Percentiles rank a stretch among this genome's conserved stretches.
These are phyloP conservation scores for Anodontia alba DNA, from an alignment of 2,888 invertebrate genomes.

Conservation along the genomic window DNA sequence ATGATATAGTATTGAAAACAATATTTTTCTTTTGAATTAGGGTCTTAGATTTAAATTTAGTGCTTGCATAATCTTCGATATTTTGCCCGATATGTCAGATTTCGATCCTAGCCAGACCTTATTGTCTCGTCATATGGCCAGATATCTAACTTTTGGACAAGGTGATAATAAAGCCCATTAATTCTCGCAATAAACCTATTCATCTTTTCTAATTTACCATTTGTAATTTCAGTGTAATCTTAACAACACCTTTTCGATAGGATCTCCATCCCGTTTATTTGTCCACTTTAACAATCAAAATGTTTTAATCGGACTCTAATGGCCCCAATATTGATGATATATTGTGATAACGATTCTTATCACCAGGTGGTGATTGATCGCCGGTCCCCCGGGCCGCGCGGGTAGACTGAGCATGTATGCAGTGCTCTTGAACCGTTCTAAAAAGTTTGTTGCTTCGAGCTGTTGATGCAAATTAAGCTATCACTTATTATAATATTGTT, in stretches of 20 bases:
- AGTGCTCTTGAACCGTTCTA: slow-evolving; percentile 3
- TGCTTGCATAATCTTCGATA: neutral
- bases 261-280: slow-evolving; percentile 5
- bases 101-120: slow-evolving; percentile 8
- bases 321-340: slow-evolving; percentile 57
- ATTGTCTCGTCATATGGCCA: neutral
- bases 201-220: slow-evolving; percentile 63
- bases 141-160: slow-evolving; percentile 13
- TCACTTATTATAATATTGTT: no score
- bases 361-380: slow-evolving; percentile 8
- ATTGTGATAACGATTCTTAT: slow-evolving; percentile 46
- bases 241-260: slow-evolving; percentile 6
- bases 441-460: no score
- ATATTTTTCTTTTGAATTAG: neutral
- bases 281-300: slow-evolving; percentile 33
- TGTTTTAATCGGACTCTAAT: slow-evolving; percentile 58
- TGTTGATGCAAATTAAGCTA: no score
- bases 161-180: slow-evolving; percentile 12
- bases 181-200: slow-evolving; percentile 44
- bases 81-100: neutral
- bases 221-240: slow-evolving; percentile 54
- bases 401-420: neutral
- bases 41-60: neutral
- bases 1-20: neutral
- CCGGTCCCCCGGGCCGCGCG: neutral